Percentiles rank a stretch among this genome's conserved stretches.
phyloP scores from a whole-genome alignment of 2,888 invertebrate genomes.

The Drosophila anomalipes region DNA sequence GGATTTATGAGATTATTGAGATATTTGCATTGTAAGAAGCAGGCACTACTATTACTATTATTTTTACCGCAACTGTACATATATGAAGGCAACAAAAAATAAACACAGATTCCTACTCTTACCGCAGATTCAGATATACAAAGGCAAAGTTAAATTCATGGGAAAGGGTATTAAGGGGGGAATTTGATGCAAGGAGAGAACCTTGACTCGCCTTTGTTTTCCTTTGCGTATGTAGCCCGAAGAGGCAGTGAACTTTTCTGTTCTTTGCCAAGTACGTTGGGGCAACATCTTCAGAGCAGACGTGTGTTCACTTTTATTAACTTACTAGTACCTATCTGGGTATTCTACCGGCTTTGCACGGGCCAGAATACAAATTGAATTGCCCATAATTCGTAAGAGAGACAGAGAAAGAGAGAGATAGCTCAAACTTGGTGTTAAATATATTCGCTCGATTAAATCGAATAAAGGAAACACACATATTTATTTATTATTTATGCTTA shows the following conservation, averaged over 20 bases:
- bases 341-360: neutral
- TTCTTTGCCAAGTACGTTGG: conserved; percentile 24
- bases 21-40: neutral
- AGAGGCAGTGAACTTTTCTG: conserved; percentile 70
- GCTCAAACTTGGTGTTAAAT: neutral
- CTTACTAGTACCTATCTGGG: neutral
- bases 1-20: neutral
- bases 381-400: neutral
- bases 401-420: neutral
- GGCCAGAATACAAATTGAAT: neutral
- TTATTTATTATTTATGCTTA: neutral
- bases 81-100: neutral
- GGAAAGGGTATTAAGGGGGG: neutral
- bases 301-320: conserved; percentile 14
- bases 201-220: conserved; percentile 76
- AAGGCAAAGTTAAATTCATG: conserved; percentile 16
- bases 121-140: conserved; percentile 36
- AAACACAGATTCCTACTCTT: conserved; percentile 36
- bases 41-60: neutral
- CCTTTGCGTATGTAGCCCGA: conserved; percentile 30
- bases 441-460: neutral
- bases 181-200: conserved; percentile 49
- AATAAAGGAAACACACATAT: neutral
- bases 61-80: neutral
- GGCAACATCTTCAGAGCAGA: conserved; percentile 9